phyloP scores from a whole-genome alignment of 2,888 invertebrate genomes.

The Deilephila porcellus region DNA sequence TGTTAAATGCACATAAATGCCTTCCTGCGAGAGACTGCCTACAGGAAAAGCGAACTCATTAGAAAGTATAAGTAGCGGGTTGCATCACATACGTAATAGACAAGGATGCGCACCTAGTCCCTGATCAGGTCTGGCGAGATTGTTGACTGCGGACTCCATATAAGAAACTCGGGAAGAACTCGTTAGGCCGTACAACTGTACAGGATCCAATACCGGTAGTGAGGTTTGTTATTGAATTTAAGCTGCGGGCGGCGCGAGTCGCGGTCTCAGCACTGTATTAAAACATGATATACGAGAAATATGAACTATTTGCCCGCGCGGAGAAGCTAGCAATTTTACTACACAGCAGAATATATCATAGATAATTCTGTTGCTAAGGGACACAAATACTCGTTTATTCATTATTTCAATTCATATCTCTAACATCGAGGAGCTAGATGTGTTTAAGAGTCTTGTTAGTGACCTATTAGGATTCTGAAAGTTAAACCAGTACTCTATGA shows the following conservation, averaged over 20 bases:
- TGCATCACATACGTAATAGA: constrained; percentile 54
- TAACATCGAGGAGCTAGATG: too few species aligned
- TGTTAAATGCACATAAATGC: constrained; percentile 52
- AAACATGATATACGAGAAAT: constrained; percentile 3
- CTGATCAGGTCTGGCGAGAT: constrained; percentile 51
- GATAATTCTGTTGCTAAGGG: background rate
- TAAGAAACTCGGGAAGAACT: constrained; percentile 41
- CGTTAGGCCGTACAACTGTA: constrained; percentile 37
- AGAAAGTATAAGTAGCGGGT: constrained; percentile 65
- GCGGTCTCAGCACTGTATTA: constrained; percentile 32
- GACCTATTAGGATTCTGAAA: background rate
- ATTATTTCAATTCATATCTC: too few species aligned
- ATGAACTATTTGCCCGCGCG: background rate
- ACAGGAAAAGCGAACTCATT: constrained; percentile 67
- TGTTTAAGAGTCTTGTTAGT: too few species aligned
- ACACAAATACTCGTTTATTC: background rate
- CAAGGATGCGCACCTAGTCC: constrained; percentile 33
- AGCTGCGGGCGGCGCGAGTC: constrained; percentile 40
- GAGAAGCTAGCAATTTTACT: background rate
- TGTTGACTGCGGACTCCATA: constrained; percentile 45
- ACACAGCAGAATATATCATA: background rate
- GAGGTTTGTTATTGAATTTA: constrained; percentile 45
- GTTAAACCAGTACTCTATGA: background rate
- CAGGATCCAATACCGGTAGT: constrained; percentile 42
- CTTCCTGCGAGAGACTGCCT: constrained; percentile 51